Base-by-base conservation (phyloP, 2,797 vertebrate genomes). In the Fistularia tabacaria region DNA sequence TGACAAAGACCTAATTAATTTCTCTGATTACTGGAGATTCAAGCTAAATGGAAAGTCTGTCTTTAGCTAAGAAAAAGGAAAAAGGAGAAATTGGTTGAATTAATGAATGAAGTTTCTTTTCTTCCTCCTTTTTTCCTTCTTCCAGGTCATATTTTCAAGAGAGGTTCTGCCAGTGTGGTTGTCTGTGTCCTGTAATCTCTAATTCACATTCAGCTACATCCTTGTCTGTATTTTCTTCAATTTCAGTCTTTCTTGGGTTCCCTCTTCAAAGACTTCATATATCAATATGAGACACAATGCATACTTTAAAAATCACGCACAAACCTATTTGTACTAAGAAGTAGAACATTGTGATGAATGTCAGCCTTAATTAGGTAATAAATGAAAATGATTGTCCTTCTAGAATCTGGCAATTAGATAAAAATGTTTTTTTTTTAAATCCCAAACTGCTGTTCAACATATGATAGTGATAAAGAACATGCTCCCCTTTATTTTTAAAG, bases 1-100 rank as follows among this genome's bases (percentile, higher is more conserved):
- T 90, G 87, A 90, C 88, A 89, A 92, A 87, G 87, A 87, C 64
- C 80, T 89, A 91, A 91, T 89, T 90, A 82, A 73, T 85, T 86
- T 85, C 80, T 78, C 71, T 64, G 72, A 82, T 46, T 66, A 77
- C 75, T 66, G 74, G 60, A 81, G 77, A 84, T 77, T 77, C 66
- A 69, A 76, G 61, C 82, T 87, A 80, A 77, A 87, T 74, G 76
- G 76, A 66, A 77, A 77, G 69, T 87, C 51, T 69, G 82, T 84
- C 85, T 88, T 77, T 56, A 92, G 87, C 86, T 75, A 79, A 80
- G 64, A 61, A 56, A 65, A 46, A 38, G 25, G 25, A 88, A 84
- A 64, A 50, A 73, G 54, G 73, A 65, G 78, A 85, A 87, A 81
- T 70, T 69, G 76, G 62, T 80, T 82, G 86, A 83, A 90, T 89